Percentiles rank a stretch among this genome's conserved stretches.
Evolutionary conservation across 2,797 vertebrate species (phyloP).

Genomic region (Etheostoma perlongum): DNA sequence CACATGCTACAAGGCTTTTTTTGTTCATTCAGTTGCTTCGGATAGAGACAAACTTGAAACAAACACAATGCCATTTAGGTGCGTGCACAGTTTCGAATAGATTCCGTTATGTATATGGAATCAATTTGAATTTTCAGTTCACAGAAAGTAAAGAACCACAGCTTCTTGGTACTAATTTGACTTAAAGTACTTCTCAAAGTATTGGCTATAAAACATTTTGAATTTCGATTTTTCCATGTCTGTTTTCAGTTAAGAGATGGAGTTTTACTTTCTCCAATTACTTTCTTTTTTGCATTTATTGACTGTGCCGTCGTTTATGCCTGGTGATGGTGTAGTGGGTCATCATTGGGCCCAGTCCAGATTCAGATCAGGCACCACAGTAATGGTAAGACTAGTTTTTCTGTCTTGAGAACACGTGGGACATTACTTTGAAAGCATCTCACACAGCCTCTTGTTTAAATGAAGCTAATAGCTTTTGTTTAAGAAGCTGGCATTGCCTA

Average conservation of each 20-base stretch:
- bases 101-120: conserved; percentile 21
- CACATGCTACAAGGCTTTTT: background rate
- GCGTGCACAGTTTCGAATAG: background rate
- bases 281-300: conserved; percentile 57
- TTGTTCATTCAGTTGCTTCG: conserved; percentile 6
- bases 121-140: conserved; percentile 8
- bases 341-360: conserved; percentile 52
- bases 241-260: conserved; percentile 18
- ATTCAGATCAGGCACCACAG: conserved; percentile 51
- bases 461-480: conserved; percentile 49
- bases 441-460: conserved; percentile 60
- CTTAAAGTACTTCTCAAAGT: background rate
- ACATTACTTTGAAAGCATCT: conserved; percentile 72
- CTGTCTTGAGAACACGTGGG: conserved; percentile 60
- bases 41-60: background rate
- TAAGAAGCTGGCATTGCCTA: conserved; percentile 39
- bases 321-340: conserved; percentile 69
- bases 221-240: background rate
- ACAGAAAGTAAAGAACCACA: background rate
- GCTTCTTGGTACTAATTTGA: background rate
- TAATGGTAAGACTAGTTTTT: conserved; percentile 68
- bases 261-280: background rate
- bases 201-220: conserved; percentile 3
- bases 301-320: conserved; percentile 50
- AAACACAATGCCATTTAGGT: background rate